phyloP scores from a whole-genome alignment of 35 echinoderm and acorn worm species.

The Amphiura filiformis region DNA sequence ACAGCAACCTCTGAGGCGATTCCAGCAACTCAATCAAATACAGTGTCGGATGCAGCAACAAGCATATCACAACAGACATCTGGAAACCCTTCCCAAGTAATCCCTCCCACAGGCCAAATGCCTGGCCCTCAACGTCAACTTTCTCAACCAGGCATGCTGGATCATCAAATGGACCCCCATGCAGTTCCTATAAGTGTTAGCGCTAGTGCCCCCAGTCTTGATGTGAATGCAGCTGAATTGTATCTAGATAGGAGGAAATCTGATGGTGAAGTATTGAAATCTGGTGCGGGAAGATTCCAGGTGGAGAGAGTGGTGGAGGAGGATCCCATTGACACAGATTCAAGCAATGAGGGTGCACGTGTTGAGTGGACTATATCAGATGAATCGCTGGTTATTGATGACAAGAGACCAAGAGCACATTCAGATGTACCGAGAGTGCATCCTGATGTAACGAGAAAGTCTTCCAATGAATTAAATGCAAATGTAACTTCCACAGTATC shows the following conservation, averaged over 20 bases:
- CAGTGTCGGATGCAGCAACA: neutral
- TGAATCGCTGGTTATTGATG: neutral
- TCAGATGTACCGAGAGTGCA: neutral
- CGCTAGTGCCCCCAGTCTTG: neutral
- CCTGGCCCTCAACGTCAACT: neutral
- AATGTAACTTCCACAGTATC: neutral
- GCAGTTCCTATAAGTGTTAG: neutral
- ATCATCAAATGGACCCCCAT: neutral
- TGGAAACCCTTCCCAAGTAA: neutral
- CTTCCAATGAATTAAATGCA: slow-evolving; percentile 50
- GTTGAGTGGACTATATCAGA: neutral
- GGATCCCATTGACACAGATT: neutral
- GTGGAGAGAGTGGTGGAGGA: slow-evolving; percentile 20
- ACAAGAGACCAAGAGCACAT: neutral
- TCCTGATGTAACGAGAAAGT: slow-evolving; percentile 35
- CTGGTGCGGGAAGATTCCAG: slow-evolving; percentile 22
- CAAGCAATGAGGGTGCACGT: slow-evolving; percentile 25
- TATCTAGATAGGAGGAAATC: neutral
- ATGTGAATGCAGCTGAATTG: neutral
- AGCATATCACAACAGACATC: neutral
- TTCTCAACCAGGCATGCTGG: neutral
- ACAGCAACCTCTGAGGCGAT: neutral
- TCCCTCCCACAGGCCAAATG: neutral
- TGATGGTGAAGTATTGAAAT: slow-evolving; percentile 25
- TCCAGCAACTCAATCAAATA: neutral